These are phyloP conservation scores for Mastacembelus armatus DNA, from an alignment of 2,797 vertebrate genomes.

Conservation along the genomic window DNA sequence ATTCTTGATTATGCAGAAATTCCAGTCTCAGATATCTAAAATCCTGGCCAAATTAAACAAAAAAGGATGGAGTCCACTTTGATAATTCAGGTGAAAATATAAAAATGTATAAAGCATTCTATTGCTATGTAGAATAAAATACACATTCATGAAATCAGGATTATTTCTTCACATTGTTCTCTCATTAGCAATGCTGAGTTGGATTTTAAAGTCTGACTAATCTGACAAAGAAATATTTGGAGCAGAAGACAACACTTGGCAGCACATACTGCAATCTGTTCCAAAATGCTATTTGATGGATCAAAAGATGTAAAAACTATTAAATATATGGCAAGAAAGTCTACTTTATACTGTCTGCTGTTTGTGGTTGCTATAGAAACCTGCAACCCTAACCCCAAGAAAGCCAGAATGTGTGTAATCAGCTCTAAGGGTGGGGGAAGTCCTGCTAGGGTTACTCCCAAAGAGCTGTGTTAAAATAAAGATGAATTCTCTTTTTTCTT, in stretches of 20 bases:
- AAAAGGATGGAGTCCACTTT: background rate
- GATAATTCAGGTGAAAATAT: background rate
- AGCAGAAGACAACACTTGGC: conserved; percentile 35
- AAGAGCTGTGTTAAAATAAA: conserved; percentile 73
- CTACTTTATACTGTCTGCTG: conserved; percentile 55
- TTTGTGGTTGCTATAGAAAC: conserved; percentile 72
- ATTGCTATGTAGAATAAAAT: background rate
- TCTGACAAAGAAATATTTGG: conserved; percentile 29
- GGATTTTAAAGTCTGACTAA: conserved; percentile 17
- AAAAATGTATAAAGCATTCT: background rate
- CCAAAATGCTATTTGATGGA: conserved; percentile 71
- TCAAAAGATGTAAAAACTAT: conserved; percentile 48
- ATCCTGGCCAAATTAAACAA: conserved; percentile 3
- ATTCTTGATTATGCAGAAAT: conserved; percentile 7
- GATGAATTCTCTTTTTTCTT: conserved; percentile 80
- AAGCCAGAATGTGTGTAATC: conserved; percentile 56
- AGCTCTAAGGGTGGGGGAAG: conserved; percentile 52
- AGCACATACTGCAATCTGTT: conserved; percentile 40
- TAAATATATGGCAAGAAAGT: conserved; percentile 37
- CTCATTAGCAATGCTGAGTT: conserved; percentile 3
- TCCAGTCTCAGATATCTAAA: background rate
- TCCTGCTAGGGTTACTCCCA: conserved; percentile 68
- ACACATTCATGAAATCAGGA: background rate
- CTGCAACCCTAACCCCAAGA: conserved; percentile 41
- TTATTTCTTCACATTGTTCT: background rate